Base-by-base conservation (phyloP, 2,888 invertebrate genomes). In the Orchestes rusci region DNA sequence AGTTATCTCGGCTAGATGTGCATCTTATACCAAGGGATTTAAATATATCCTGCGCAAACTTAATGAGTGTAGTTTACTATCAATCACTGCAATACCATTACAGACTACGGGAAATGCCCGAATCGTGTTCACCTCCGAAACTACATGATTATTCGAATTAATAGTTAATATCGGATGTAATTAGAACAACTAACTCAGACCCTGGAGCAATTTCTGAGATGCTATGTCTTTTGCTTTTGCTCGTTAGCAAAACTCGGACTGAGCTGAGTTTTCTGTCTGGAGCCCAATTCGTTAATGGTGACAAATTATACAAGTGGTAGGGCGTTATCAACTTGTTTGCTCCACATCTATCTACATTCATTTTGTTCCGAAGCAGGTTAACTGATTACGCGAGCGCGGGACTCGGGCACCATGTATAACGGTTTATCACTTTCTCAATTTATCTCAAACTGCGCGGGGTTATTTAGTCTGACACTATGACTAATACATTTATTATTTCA, bases 401-500 rank as follows among this genome's bases (percentile, higher is more conserved):
- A 27, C 38, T 27, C 33, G 18, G 16, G 31, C 16, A 27, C 30
- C 36, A 42, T 36, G 39, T 43, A 39, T 43, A 23, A 43, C 32
- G 33, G 45, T 45, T 45, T 45, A 45, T 45, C 45, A 35, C 45
- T 32, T 23, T 29, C 17, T 27, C 39, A 39, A 45, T 45, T 45
- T 45, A 45, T 45, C 45, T 39, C 45, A 39, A 39, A 39, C 23
- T 23, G 23, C 10, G 37, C 31, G 18, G 42, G 43, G 47, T 48
- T 48, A 48, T 48, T 48, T 33, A 48, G 43, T 31, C 32, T 43
- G 47, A 48, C 47, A 48, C 29, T 34, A 43, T 39, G 47, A 48
- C 43, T 48, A 48, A 48, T 48, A 48, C 39, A 48, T 48, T 48
- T 48, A 48, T 43, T 48, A 48, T 43, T 48, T 48, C 43, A 38